Evolutionary conservation across 2,113 vertebrate genomes (phyloP).

Genomic region (Beaufortia kweichowensis): DNA sequence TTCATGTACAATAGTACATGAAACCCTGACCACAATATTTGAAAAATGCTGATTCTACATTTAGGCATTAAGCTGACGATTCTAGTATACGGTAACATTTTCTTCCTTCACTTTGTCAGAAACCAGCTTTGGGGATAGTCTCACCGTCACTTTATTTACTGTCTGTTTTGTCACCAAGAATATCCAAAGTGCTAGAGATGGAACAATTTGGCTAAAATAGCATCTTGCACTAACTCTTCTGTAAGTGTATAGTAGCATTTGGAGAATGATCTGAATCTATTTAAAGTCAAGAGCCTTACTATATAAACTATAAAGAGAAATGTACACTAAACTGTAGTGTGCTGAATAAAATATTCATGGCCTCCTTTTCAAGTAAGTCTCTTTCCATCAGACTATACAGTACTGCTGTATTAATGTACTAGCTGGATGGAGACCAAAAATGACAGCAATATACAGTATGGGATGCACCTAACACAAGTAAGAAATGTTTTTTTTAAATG

Average conservation of each 20-base stretch:
- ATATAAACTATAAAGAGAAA: not conserved
- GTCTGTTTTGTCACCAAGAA: not conserved
- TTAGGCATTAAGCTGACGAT: too few relatives aligned
- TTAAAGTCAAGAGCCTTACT: not conserved
- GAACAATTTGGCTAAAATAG: not conserved
- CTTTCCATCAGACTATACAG: constrained; percentile 19
- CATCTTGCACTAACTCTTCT: not conserved
- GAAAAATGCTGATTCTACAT: too few relatives aligned
- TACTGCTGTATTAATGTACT: constrained; percentile 20
- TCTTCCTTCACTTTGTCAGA: not conserved
- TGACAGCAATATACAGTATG: not conserved
- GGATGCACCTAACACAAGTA: constrained; percentile 13
- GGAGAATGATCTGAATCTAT: not conserved
- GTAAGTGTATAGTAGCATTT: not conserved
- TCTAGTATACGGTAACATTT: too few relatives aligned
- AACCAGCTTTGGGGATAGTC: not conserved
- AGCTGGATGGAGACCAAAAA: constrained; percentile 10
- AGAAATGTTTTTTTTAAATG: constrained; percentile 9
- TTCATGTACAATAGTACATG: too few relatives aligned
- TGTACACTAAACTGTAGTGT: not conserved
- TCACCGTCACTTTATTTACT: constrained; percentile 13
- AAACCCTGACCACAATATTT: too few relatives aligned
- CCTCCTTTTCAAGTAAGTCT: constrained; percentile 9
- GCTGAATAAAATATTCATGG: constrained; percentile 31
- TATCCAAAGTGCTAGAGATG: not conserved